A percentile compares a stretch with the other conserved stretches of the same genome.
Evolutionary conservation across 1,140 invertebrate species (phyloP).

Genomic region (Goniozus legneri): DNA sequence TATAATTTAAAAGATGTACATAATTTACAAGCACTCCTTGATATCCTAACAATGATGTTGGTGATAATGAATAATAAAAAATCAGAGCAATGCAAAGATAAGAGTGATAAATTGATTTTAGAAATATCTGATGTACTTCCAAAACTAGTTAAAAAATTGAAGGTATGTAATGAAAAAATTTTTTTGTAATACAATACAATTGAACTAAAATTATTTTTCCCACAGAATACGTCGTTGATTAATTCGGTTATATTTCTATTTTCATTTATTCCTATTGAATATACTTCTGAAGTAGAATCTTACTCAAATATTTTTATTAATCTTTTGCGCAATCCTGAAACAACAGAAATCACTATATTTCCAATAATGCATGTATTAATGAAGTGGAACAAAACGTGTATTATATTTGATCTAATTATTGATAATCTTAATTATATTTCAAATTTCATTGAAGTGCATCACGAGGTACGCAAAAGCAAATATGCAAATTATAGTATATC

Average conservation of each 20-base stretch:
- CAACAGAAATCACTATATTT: constrained; percentile 10
- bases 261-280: constrained; percentile 20
- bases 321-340: neutral
- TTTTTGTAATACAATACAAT: neutral
- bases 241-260: constrained; percentile 25
- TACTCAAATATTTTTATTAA: neutral
- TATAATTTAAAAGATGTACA: too few species aligned
- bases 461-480: too few species aligned
- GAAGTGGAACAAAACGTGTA: constrained; percentile 27
- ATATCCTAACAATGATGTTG: too few species aligned
- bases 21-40: too few species aligned
- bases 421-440: too few species aligned
- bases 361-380: constrained; percentile 19
- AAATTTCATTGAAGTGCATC: too few species aligned
- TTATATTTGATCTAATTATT: too few species aligned
- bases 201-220: neutral
- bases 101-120: neutral
- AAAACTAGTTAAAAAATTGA: constrained; percentile 6
- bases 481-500: too few species aligned
- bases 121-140: constrained; percentile 2
- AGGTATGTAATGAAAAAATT: neutral
- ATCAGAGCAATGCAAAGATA: neutral
- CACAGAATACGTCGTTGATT: constrained; percentile 17
- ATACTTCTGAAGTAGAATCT: neutral
- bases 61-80: neutral